phyloP scores from a whole-genome alignment of 1,140 invertebrate species.

The Dendroctonus valens region DNA sequence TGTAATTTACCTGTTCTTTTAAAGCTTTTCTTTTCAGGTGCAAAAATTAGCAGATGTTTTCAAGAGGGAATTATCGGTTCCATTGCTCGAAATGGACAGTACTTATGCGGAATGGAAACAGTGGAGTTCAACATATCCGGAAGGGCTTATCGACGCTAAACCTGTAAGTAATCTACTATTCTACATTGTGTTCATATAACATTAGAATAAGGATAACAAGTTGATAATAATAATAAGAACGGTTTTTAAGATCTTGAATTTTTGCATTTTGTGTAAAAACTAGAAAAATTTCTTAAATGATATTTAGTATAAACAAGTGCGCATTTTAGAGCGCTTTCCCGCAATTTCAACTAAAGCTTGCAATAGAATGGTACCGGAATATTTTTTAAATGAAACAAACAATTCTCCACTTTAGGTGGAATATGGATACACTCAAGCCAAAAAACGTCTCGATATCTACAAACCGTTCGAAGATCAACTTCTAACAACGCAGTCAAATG shows the following conservation, averaged over 20 bases:
- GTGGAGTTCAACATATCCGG: slow-evolving; percentile 43
- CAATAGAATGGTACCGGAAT: background rate
- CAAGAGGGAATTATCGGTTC: slow-evolving; percentile 48
- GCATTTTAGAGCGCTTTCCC: too few relatives aligned
- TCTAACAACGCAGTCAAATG: slow-evolving; percentile 39
- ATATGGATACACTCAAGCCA: slow-evolving; percentile 46
- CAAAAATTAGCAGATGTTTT: slow-evolving; percentile 44
- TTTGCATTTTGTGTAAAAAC: too few relatives aligned
- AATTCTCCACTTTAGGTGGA: slow-evolving; percentile 33
- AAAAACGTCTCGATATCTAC: slow-evolving; percentile 42
- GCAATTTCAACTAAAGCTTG: background rate
- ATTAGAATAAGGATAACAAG: too few relatives aligned
- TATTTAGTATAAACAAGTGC: too few relatives aligned
- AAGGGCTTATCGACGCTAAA: slow-evolving; percentile 45
- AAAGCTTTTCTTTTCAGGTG: slow-evolving; percentile 15
- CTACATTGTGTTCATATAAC: background rate
- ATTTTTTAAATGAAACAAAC: background rate
- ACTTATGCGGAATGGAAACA: slow-evolving; percentile 50
- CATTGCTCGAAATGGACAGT: slow-evolving; percentile 49
- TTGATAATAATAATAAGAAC: too few relatives aligned
- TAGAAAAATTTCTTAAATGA: too few relatives aligned
- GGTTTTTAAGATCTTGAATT: too few relatives aligned
- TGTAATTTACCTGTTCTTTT: slow-evolving; percentile 5
- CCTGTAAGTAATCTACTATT: slow-evolving; percentile 18
- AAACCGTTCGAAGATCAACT: slow-evolving; percentile 47